phyloP scores from a whole-genome alignment of 2,888 invertebrate genomes.

The Cephonodes hylas region DNA sequence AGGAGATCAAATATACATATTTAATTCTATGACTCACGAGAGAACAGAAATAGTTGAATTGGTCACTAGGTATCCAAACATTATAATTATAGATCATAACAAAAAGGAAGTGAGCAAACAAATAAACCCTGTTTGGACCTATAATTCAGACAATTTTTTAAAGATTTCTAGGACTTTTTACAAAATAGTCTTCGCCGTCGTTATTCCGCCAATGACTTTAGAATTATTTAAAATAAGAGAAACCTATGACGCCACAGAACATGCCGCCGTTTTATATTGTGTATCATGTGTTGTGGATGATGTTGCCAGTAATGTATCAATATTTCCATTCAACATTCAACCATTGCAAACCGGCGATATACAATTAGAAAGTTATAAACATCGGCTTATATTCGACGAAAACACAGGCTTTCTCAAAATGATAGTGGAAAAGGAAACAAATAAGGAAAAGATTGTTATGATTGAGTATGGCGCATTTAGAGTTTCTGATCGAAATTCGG shows the following conservation, averaged over 20 bases:
- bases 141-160: slow-evolving; percentile 47
- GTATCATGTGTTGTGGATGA: slow-evolving; percentile 50
- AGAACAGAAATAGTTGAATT: slow-evolving; percentile 90
- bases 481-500: slow-evolving; percentile 93
- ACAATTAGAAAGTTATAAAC: slow-evolving; percentile 89
- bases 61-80: slow-evolving; percentile 84
- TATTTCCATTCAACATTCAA: slow-evolving; percentile 74
- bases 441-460: slow-evolving; percentile 46
- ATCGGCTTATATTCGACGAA: slow-evolving; percentile 90
- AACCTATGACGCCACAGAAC: slow-evolving; percentile 53
- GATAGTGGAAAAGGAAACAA: slow-evolving; percentile 82
- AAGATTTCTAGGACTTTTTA: slow-evolving; percentile 72
- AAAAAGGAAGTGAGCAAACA: slow-evolving; percentile 76
- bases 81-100: slow-evolving; percentile 86
- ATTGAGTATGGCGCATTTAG: slow-evolving; percentile 92
- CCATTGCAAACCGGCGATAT: slow-evolving; percentile 88
- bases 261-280: slow-evolving; percentile 61
- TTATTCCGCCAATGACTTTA: slow-evolving; percentile 88
- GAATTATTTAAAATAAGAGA: slow-evolving; percentile 83
- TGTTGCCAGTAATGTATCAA: slow-evolving; percentile 23
- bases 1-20: slow-evolving; percentile 86
- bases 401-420: slow-evolving; percentile 89
- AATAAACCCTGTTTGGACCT: slow-evolving; percentile 68
- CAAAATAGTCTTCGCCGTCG: slow-evolving; percentile 86
- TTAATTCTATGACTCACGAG: slow-evolving; percentile 90